Percentiles rank a stretch among this genome's conserved stretches.
phyloP scores from a whole-genome alignment of 2,888 invertebrate species.

The Pristionchus mayeri region DNA sequence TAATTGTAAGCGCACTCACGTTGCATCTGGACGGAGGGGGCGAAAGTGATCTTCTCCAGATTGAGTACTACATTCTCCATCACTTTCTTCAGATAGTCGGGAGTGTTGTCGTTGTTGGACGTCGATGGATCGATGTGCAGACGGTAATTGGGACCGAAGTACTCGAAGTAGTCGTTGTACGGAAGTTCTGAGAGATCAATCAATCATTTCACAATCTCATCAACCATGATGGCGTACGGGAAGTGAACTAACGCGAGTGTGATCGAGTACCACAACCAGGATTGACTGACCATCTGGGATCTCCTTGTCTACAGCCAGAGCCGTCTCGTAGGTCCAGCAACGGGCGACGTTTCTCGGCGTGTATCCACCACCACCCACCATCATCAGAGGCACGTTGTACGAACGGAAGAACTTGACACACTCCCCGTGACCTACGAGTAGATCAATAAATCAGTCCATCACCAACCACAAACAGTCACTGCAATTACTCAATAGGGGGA shows the following conservation, averaged over 20 bases:
- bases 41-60: slow-evolving; percentile 66
- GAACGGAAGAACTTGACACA: slow-evolving; percentile 98
- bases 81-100: slow-evolving; percentile 64
- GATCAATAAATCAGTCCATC: not conserved
- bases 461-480: too few relatives aligned
- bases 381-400: slow-evolving; percentile 94
- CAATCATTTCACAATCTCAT: not conserved
- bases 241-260: too few relatives aligned
- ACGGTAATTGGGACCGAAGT: slow-evolving; percentile 73
- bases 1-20: slow-evolving; percentile 50
- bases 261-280: not conserved
- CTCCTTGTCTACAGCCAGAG: slow-evolving; percentile 78
- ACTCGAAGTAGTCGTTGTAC: slow-evolving; percentile 73
- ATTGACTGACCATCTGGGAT: slow-evolving; percentile 64
- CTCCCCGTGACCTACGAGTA: slow-evolving; percentile 80
- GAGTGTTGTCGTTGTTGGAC: slow-evolving; percentile 67
- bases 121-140: slow-evolving; percentile 73
- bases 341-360: slow-evolving; percentile 73
- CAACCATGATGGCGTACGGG: too few relatives aligned
- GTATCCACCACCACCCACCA: slow-evolving; percentile 94
- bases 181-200: slow-evolving; percentile 63
- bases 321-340: slow-evolving; percentile 99
- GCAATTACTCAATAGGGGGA: too few relatives aligned
- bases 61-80: slow-evolving; percentile 65
- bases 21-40: slow-evolving; percentile 74